Evolutionary conservation across 2,888 invertebrate species (phyloP), one percentile per base, ranked within the genome.

Genomic region (Neoitamus cyanurus): DNA sequence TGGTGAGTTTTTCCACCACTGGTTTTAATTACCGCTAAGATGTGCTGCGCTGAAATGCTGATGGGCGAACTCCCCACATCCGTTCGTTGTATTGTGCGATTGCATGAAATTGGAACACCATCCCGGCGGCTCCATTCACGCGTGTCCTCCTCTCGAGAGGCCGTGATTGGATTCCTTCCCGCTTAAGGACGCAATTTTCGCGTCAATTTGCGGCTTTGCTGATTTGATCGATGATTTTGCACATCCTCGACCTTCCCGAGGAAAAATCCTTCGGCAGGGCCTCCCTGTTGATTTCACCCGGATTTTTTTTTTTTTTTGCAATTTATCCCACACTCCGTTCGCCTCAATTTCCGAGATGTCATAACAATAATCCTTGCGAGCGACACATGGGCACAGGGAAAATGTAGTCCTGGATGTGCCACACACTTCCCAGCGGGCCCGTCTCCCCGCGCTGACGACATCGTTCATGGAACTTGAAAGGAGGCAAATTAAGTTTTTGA

Each of bases 401-500:
- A n/a, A n/a, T n/a, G n/a, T n/a, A n/a, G 58, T n/a, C 78, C 48
- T 80, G 58, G 20, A 80, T 80, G 58, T 58, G 58, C 58, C 58
- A 78, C 78, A 58, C 78, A 31, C 28, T 31, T 48, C 77, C 31
- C 30, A 46, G 42, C 42, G n/a, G 13, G n/a, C 42, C 42, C n/a
- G 42, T 46, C 20, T 7, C 58, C 58, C 25, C 58, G 9, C 58
- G 20, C 3, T 15, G 58, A 15, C 58, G 3, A 20, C 25, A 5
- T 58, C 58, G 25, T 20, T 20, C 58, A n/a, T 69, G 13, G 31
- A 6, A 20, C 36, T 2, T 82, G 82, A 82, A 82, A 69, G 36
- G 82, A 82, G 82, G 82, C 68, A 82, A 82, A 82, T 82, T 82
- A 69, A 82, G 82, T 69, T 82, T 82, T 82, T 82, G 82, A 82